Conservation (phyloP, 1,140 invertebrate genomes). For the Musca domestica region DNA sequence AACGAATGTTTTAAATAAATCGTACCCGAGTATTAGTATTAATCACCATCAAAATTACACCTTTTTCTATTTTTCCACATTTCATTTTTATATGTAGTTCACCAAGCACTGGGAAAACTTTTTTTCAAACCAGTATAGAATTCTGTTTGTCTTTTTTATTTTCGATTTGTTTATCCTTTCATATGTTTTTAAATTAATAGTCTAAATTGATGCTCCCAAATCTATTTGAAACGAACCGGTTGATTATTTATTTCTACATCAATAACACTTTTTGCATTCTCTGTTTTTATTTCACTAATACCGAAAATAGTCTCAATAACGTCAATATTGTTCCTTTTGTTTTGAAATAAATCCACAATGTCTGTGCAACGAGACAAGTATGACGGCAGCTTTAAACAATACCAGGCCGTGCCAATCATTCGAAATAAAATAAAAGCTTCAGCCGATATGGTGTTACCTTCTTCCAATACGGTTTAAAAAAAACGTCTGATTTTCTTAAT, state of each 20-base stretch:
- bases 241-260: slow-evolving; percentile 3
- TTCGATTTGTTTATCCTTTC: neutral
- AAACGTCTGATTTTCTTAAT: no score
- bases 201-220: slow-evolving; percentile 10
- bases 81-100: slow-evolving; percentile 13
- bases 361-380: no score
- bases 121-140: slow-evolving; percentile 10
- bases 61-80: slow-evolving; percentile 17
- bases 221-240: slow-evolving; percentile 17
- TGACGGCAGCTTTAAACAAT: no score
- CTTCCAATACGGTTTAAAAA: no score
- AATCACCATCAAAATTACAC: slow-evolving; percentile 6
- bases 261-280: slow-evolving; percentile 3
- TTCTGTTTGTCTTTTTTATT: neutral
- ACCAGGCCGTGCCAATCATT: no score
- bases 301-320: slow-evolving; percentile 12
- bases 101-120: neutral
- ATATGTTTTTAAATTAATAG: slow-evolving; percentile 4
- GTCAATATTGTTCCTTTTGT: neutral
- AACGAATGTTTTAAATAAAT: neutral
- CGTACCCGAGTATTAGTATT: slow-evolving; percentile 3
- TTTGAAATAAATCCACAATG: no score
- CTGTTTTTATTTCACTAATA: neutral
- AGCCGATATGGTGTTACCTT: no score
- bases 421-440: no score